Base-by-base conservation (phyloP, 2,888 invertebrate species). In the Drosophila vallismaia region DNA sequence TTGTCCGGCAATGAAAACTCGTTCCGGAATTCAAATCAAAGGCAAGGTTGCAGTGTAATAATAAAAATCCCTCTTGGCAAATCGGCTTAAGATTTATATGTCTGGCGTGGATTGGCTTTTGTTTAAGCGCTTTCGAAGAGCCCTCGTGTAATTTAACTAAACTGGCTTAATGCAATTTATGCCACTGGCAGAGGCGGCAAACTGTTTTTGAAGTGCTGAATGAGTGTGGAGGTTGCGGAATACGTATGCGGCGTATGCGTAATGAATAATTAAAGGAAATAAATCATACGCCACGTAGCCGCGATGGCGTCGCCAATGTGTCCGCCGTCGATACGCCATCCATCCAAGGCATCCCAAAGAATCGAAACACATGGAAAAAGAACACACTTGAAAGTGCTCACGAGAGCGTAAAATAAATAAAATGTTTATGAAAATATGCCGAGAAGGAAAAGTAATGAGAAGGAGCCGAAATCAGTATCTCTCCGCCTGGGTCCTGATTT, bases 201-300 rank as follows among this genome's bases (percentile, higher is more conserved):
- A 14, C 54, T 51, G 57, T 38, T 36, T 42, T 31, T 50, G 14
- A 68, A 42, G 42, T 33, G 9, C 26, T 8, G 66, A 14, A n/a
- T 36, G 51, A 28, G 28, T 28, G 9, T 19, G 12, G 66, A 14
- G 24, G 19, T 36, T 6, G 36, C 12, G 51, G 42, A 4, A 24
- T 31, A 14, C 56, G 42, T 31, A 14, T 54, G 42, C 29, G 53
- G 58, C 68, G 74, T 69, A 72, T 69, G 63, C 58, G 62, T 72
- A 74, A 85, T 84, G 73, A 76, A 87, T 84, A 87, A 87, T 84
- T 85, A 82, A 86, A 54, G 59, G 59, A 68, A 56, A 82, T 85
- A 77, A 84, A 87, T 84, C 86, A 87, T 77, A 79, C 86, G 83
- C 70, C 71, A 70, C 51, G 82, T 71, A 70, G 87, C 50, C 69